Evolutionary conservation across 2,888 invertebrate species (phyloP).

Genomic region (Macrosiphum euphorbiae): DNA sequence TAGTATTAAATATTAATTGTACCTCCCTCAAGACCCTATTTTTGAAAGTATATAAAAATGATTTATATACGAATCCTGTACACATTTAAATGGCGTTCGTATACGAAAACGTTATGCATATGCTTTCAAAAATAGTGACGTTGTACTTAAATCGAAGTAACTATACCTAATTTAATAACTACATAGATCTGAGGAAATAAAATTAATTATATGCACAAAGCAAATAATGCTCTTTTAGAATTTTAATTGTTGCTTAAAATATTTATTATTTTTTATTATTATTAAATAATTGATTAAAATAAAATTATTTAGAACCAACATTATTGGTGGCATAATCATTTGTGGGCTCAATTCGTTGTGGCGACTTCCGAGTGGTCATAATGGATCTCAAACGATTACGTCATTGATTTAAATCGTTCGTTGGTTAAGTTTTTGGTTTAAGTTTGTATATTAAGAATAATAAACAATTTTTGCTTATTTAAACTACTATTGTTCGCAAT

Average conservation of each 20-base stretch:
- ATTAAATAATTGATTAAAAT: constrained; percentile 55
- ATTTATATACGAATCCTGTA: constrained; percentile 6
- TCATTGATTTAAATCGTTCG: constrained; percentile 57
- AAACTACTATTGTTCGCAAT: constrained; percentile 55
- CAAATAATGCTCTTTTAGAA: constrained; percentile 58
- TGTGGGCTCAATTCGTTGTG: constrained; percentile 63
- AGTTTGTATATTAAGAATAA: constrained; percentile 60
- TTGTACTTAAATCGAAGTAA: constrained; percentile 51
- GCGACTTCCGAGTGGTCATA: constrained; percentile 60
- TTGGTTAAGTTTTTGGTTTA: constrained; percentile 54
- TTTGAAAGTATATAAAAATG: constrained; percentile 49
- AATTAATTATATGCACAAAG: constrained; percentile 51
- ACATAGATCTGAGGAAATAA: constrained; percentile 60
- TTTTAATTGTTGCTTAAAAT: constrained; percentile 62
- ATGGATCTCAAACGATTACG: constrained; percentile 56
- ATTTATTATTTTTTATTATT: constrained; percentile 57
- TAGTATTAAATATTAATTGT: constrained; percentile 31
- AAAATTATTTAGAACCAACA: constrained; percentile 56
- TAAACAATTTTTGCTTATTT: constrained; percentile 53
- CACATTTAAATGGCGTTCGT: constrained; percentile 26
- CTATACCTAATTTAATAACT: constrained; percentile 31
- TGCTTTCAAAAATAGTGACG: constrained; percentile 2
- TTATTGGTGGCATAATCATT: constrained; percentile 61
- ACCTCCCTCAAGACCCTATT: constrained; percentile 28
- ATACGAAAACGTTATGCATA: background rate